These are phyloP conservation scores for Leptestheria dahalacensis DNA, from an alignment of 1,140 invertebrate species.

Conservation along the genomic window DNA sequence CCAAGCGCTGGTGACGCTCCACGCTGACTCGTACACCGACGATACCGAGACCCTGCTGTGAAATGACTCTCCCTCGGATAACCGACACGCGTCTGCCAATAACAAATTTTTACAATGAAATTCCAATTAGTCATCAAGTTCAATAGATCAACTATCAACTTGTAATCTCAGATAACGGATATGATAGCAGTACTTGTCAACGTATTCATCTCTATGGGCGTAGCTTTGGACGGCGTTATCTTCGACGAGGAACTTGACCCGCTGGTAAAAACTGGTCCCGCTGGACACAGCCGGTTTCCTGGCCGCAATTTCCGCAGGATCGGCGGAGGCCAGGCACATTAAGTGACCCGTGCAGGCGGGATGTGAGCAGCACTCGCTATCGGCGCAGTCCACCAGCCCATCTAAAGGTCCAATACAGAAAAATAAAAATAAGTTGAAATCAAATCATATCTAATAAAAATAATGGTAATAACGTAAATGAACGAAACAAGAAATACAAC, in stretches of 20 bases:
- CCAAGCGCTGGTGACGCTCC: constrained; percentile 79
- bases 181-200: constrained; percentile 93
- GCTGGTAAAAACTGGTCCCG: constrained; percentile 91
- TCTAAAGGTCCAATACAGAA: constrained; percentile 48
- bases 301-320: constrained; percentile 85
- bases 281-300: constrained; percentile 88
- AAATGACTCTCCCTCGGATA: constrained; percentile 89
- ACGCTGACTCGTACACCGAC: constrained; percentile 93
- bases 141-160: constrained; percentile 16
- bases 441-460: too few relatives aligned
- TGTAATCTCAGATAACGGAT: constrained; percentile 15
- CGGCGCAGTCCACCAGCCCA: constrained; percentile 92
- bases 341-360: constrained; percentile 69
- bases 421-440: constrained; percentile 11
- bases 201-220: constrained; percentile 90
- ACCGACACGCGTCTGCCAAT: constrained; percentile 86
- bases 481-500: too few relatives aligned
- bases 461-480: too few relatives aligned
- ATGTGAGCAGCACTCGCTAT: constrained; percentile 80
- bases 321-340: constrained; percentile 86
- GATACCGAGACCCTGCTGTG: constrained; percentile 81
- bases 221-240: constrained; percentile 97
- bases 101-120: constrained; percentile 13
- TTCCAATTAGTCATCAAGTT: too few relatives aligned
- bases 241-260: constrained; percentile 95